These are phyloP conservation scores for Thrips palmi DNA, from an alignment of 1,140 invertebrate species.

Conservation along the genomic window DNA sequence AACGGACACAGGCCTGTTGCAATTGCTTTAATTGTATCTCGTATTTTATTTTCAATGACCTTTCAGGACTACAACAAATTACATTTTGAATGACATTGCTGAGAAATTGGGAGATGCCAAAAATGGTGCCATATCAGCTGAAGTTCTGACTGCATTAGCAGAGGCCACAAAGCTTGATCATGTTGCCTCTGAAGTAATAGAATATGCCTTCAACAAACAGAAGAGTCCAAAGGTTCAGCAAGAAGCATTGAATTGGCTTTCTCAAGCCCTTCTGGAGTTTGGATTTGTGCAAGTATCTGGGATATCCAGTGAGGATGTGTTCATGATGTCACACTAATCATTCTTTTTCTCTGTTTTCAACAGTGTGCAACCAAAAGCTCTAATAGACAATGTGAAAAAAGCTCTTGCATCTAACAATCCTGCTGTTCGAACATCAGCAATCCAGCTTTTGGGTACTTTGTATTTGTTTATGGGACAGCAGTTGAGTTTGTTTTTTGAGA, in stretches of 20 bases:
- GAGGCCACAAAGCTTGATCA: constrained; percentile 61
- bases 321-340: constrained; percentile 9
- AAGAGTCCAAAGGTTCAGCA: constrained; percentile 85
- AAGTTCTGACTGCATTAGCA: constrained; percentile 52
- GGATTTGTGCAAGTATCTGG: constrained; percentile 43
- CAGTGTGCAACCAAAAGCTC: constrained; percentile 55
- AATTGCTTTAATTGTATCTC: not conserved
- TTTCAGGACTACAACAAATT: constrained; percentile 46
- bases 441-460: constrained; percentile 45
- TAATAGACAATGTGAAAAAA: constrained; percentile 68
- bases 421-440: constrained; percentile 52
- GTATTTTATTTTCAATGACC: constrained; percentile 6
- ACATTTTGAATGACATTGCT: constrained; percentile 57
- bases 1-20: not conserved
- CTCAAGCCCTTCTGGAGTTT: constrained; percentile 63
- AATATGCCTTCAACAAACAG: constrained; percentile 55
- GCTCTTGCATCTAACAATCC: constrained; percentile 69
- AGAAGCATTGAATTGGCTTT: constrained; percentile 64
- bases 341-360: constrained; percentile 19
- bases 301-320: not conserved
- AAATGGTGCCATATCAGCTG: constrained; percentile 45
- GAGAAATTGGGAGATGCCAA: constrained; percentile 75
- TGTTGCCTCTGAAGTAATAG: constrained; percentile 46
- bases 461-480: constrained; percentile 65
- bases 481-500: constrained; percentile 62